A percentile compares a stretch with the other conserved stretches of the same genome.
Conservation (phyloP, 2,113 vertebrate genomes). For the Sander vitreus region DNA sequence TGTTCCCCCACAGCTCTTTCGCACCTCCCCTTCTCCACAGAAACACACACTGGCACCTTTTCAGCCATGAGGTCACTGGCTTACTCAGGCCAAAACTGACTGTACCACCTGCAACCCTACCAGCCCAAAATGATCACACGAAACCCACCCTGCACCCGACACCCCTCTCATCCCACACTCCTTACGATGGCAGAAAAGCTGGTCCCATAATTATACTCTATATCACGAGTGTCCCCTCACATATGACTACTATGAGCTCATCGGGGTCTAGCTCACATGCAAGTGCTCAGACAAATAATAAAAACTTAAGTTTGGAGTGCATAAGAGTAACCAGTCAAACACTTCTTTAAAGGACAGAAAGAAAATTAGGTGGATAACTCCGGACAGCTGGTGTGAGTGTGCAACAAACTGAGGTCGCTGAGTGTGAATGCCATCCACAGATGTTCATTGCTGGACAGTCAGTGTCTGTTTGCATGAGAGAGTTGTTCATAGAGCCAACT, state of each 20-base stretch:
- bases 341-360: constrained; percentile 39
- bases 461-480: constrained; percentile 56
- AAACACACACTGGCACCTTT: constrained; percentile 61
- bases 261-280: not conserved
- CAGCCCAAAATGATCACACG: constrained; percentile 42
- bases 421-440: constrained; percentile 74
- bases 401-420: constrained; percentile 41
- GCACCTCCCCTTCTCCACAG: constrained; percentile 37
- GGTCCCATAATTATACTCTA: constrained; percentile 41
- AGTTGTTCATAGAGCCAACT: constrained; percentile 50
- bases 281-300: constrained; percentile 5
- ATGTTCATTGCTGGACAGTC: constrained; percentile 66
- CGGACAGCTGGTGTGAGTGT: constrained; percentile 55
- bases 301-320: constrained; percentile 2
- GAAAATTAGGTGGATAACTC: constrained; percentile 30
- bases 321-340: constrained; percentile 4
- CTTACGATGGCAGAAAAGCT: constrained; percentile 19
- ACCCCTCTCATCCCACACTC: constrained; percentile 13
- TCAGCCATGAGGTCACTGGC: constrained; percentile 72
- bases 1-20: constrained; percentile 70
- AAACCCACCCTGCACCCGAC: constrained; percentile 34
- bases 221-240: constrained; percentile 30
- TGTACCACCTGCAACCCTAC: constrained; percentile 58
- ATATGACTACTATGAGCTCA: constrained; percentile 26
- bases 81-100: constrained; percentile 59